These are phyloP conservation scores for Ostrea denselamellosa DNA, from an alignment of 1,140 invertebrate genomes.

Conservation along the genomic window DNA sequence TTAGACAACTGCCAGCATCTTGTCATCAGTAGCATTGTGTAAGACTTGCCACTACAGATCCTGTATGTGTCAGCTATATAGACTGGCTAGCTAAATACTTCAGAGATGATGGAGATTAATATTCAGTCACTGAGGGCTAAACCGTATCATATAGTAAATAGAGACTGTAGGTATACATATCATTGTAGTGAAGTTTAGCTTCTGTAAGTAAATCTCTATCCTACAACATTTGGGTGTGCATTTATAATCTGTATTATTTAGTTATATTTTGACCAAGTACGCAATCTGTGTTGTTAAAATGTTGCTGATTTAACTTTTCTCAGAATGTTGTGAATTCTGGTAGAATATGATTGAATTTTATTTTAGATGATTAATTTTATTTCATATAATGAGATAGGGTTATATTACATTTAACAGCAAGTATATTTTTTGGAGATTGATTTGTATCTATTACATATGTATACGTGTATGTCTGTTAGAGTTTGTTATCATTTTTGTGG, in stretches of 20 bases:
- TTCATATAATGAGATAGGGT: too few relatives aligned
- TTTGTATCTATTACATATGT: not conserved
- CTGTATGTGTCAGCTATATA: not conserved
- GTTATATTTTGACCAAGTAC: not conserved
- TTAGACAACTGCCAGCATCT: slow-evolving; percentile 1
- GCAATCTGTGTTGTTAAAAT: not conserved
- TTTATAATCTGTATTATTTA: not conserved
- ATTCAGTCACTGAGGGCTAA: not conserved
- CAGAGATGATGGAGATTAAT: not conserved
- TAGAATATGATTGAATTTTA: too few relatives aligned
- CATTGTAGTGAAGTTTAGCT: slow-evolving; percentile 5
- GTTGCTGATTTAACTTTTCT: not conserved
- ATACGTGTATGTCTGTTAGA: not conserved
- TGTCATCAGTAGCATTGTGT: not conserved
- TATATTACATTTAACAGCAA: not conserved
- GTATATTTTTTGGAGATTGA: not conserved
- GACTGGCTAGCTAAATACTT: not conserved
- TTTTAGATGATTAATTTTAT: too few relatives aligned
- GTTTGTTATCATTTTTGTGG: not conserved
- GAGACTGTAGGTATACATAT: not conserved
- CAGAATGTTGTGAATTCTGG: not conserved
- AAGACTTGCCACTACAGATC: not conserved
- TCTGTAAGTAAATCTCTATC: not conserved
- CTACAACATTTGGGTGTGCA: too few relatives aligned
- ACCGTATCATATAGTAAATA: not conserved